A percentile compares a stretch with the other conserved stretches of the same genome.
phyloP scores from a whole-genome alignment of 2,888 invertebrate species.

The Caenorhabditis sp. region DNA sequence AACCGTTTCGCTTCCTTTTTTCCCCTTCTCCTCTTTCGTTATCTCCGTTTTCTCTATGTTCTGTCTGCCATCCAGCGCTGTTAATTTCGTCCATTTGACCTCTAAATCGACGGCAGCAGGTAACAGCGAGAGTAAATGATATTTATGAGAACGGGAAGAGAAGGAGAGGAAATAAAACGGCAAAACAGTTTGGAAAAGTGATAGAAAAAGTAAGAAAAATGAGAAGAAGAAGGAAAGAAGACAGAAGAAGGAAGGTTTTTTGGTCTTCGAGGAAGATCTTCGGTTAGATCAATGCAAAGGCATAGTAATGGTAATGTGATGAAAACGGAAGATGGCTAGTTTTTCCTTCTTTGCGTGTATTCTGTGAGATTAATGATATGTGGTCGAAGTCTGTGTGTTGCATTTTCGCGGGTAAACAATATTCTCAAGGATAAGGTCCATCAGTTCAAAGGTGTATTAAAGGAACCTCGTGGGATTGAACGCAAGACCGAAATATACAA shows the following conservation, averaged over 20 bases:
- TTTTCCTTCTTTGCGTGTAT: no score
- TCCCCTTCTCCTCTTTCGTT: conserved; percentile 15
- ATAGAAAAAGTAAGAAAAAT: conserved; percentile 50
- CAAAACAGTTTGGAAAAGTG: conserved; percentile 51
- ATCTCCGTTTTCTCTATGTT: conserved; percentile 20
- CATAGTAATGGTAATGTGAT: conserved; percentile 34
- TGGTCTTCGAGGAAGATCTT: conserved; percentile 3
- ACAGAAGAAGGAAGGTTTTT: conserved; percentile 51
- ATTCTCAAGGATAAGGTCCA: no score
- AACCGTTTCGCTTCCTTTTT: conserved; percentile 52
- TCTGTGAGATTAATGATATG: no score
- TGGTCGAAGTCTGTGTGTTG: no score
- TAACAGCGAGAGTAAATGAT: conserved; percentile 29
- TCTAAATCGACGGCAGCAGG: conserved; percentile 32
- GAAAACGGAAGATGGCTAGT: conserved; percentile 51
- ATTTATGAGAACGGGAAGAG: conserved; percentile 22
- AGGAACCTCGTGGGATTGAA: no score
- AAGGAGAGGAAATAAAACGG: conserved; percentile 14
- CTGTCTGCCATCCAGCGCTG: conserved; percentile 32
- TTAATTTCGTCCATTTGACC: conserved; percentile 36
- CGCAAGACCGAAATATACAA: no score
- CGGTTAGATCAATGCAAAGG: conserved; percentile 17
- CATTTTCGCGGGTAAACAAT: no score
- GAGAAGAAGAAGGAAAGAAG: conserved; percentile 24
- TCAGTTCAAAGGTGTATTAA: no score